phyloP scores from a whole-genome alignment of 2,113 vertebrate species.

The Serilophus lunatus region DNA sequence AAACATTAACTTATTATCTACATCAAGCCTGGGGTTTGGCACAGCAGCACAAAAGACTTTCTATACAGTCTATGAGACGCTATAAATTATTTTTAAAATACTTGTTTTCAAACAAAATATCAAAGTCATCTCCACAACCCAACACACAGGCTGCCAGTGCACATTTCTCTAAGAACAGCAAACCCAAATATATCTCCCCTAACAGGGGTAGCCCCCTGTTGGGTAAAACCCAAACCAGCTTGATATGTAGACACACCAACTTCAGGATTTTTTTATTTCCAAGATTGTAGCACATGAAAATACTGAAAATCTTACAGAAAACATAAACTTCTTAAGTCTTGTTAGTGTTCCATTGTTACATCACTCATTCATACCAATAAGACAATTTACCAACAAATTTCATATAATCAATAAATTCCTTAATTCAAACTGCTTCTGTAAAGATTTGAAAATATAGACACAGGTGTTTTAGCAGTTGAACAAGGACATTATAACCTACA shows the following conservation, averaged over 20 bases:
- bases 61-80: background rate
- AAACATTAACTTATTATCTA: background rate
- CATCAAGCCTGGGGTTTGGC: background rate
- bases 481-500: background rate
- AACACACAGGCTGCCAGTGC: background rate
- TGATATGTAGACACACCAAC: background rate
- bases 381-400: background rate
- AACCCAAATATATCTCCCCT: background rate
- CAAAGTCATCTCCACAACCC: background rate
- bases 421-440: background rate
- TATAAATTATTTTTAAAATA: background rate
- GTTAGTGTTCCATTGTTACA: background rate
- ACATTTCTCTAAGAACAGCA: background rate
- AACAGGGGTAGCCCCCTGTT: too few relatives aligned
- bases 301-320: background rate
- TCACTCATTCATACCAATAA: background rate
- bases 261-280: background rate
- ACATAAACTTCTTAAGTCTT: background rate
- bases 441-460: background rate
- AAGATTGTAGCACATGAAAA: background rate
- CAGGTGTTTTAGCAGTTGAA: background rate
- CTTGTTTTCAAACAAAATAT: background rate
- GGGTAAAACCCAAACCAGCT: background rate
- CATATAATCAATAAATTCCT: background rate
- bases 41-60: background rate